These are phyloP conservation scores for Callopanchax toddi DNA, from an alignment of 2,113 vertebrate species.

Conservation along the genomic window DNA sequence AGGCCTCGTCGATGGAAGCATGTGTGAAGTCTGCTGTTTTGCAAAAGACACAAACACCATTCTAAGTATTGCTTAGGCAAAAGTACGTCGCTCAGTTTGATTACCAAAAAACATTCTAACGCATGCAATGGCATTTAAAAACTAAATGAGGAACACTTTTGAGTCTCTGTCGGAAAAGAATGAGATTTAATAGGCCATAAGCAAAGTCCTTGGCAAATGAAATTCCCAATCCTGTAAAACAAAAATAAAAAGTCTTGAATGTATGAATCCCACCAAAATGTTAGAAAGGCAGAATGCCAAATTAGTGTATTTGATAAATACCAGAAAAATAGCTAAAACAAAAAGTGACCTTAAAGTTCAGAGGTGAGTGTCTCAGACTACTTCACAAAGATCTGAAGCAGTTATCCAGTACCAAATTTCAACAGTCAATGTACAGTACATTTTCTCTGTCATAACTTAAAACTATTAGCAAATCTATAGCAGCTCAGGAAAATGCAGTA, in stretches of 20 bases:
- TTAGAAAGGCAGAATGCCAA: constrained; percentile 43
- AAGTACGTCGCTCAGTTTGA: constrained; percentile 54
- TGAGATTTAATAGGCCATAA: constrained; percentile 60
- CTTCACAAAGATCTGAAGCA: constrained; percentile 21
- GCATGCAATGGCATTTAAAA: constrained; percentile 58
- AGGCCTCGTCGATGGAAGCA: constrained; percentile 60
- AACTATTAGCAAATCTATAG: constrained; percentile 48
- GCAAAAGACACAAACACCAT: constrained; percentile 40
- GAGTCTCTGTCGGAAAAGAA: constrained; percentile 59
- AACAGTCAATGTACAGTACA: constrained; percentile 53
- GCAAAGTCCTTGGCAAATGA: constrained; percentile 64
- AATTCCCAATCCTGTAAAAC: constrained; percentile 40
- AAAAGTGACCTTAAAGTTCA: constrained; percentile 10
- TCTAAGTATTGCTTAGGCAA: constrained; percentile 72
- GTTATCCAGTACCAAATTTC: constrained; percentile 45
- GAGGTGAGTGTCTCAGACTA: constrained; percentile 17
- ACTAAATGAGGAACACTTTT: constrained; percentile 33
- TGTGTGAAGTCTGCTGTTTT: constrained; percentile 56
- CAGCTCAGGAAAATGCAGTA: constrained; percentile 42
- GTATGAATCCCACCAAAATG: constrained; percentile 35
- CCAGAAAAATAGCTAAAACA: constrained; percentile 39
- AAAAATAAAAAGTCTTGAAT: constrained; percentile 16
- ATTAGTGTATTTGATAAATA: constrained; percentile 47
- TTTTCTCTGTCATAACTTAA: constrained; percentile 36
- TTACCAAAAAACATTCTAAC: constrained; percentile 54